Evolutionary conservation across 2,113 vertebrate genomes (phyloP), one percentile per base, ranked within the genome.

Genomic region (Ahaetulla prasina): DNA sequence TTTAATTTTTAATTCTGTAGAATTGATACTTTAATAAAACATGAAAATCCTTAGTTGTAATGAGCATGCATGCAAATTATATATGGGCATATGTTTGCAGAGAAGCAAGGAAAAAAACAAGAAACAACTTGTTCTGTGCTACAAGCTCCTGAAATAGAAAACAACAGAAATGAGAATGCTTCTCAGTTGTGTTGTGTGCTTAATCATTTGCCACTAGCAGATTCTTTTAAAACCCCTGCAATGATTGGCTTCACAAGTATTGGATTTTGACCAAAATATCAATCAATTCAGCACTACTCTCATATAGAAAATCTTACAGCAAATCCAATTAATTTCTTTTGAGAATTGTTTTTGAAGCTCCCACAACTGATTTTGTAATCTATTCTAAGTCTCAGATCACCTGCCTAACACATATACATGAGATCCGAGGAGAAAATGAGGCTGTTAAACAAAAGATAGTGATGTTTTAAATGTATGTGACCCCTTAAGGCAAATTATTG

Each of bases 181-280:
- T 89, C 87, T 91, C 16, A 45, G 91, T 92, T 95, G 80, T 95
- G 87, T 55, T 92, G 92, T 91, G 30, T 90, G 30, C 94, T 94
- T 88, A 95, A 93, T 54, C 84, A 89, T 96, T 92, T 95, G n/a
- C 47, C 93, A 93, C 16, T 88, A 90, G 87, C 89, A 91, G 54
- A 94, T 87, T 89, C 12, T 55, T 94, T 93, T 92, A 93, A 96
- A 94, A 93, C 86, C 93, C 90, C 12, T 85, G 92, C 25, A 95
- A 95, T 94, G 52, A 95, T 88, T 94, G 49, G 54, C 60, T 96
- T 95, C 80, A 80, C 94, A 96, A 91, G 94, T 89, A 95, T 12
- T 49, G 90, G 47, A 92, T 90, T 94, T 95, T 96, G 94, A 93
- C 92, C 86, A 94, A 94, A 95, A 57, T 55, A 1, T 89, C 89